Base-by-base conservation (phyloP, 2,797 vertebrate species). In the Manis javanica region DNA sequence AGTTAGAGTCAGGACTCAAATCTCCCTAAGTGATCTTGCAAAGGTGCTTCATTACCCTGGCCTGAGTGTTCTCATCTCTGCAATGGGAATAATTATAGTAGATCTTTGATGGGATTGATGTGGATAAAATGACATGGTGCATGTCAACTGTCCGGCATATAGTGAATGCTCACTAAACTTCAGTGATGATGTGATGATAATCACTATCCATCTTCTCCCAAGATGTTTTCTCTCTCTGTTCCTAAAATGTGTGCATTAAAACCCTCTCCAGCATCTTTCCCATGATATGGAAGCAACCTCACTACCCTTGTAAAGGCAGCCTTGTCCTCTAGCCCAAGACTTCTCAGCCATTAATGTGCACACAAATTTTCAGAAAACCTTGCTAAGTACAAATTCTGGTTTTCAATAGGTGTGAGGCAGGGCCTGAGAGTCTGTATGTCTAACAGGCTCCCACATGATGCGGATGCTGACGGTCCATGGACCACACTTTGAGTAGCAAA, bases 31-130 rank as follows among this genome's bases (percentile, higher is more conserved):
- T 9, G n/a, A 66, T 26, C 31, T 23, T 14, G 19, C 75, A 21
- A 31, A 19, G 13, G 19, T n/a, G 46, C 55, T 72, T n/a, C 87
- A 4, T 37, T 26, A 9, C 7, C 37, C 39, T 8, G 18, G 42
- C 9, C 85, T 19, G 46, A 23, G 57, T 55, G 31, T 87, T 34
- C 90, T 88, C 53, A 13, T 77, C 93, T 86, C 72, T 75, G 49
- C 64, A 63, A 59, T 55, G 85, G 83, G 49, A 46, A 57, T 69
- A 46, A 31, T 13, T 29, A 39, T 12, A 46, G 9, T 6, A 31
- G 13, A 13, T 39, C 12, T 37, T 24, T 3, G 34, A 15, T 0
- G 14, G 51, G n/a, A 37, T 21, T 13, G 5, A 5, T 0, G 9
- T 19, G 26, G 51, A 72, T 23, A 19, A 51, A 61, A 8, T 10